A percentile compares a stretch with the other conserved stretches of the same genome.
Conservation (phyloP, 2,797 vertebrate genomes). For the Limnodromus scolopaceus region DNA sequence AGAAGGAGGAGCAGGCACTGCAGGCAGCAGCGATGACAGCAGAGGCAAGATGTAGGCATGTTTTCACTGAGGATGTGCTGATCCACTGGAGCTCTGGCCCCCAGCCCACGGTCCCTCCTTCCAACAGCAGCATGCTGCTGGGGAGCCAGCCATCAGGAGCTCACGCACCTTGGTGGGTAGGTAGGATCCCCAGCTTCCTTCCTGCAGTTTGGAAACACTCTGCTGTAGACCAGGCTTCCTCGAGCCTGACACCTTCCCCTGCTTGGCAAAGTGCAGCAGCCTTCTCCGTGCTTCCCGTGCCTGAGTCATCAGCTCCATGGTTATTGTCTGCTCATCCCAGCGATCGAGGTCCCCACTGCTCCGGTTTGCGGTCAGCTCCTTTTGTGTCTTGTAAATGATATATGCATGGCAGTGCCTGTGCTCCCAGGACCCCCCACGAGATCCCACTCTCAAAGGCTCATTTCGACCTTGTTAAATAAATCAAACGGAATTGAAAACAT, state of each 20-base stretch:
- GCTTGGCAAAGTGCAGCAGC: neutral
- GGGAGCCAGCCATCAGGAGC: neutral
- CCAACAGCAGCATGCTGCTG: neutral
- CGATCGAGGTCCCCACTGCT: neutral
- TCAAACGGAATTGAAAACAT: neutral
- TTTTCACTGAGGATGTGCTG: neutral
- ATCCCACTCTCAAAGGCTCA: neutral
- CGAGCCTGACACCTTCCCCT: neutral
- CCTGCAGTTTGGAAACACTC: rapidly evolving
- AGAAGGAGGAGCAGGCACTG: neutral
- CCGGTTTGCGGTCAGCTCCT: neutral
- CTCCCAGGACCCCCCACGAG: constrained; percentile 33
- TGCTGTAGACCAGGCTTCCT: neutral
- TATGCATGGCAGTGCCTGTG: neutral
- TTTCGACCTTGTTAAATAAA: constrained; percentile 33
- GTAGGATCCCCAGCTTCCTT: neutral
- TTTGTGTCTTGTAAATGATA: neutral
- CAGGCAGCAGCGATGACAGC: neutral
- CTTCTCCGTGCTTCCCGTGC: neutral
- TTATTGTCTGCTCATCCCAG: neutral
- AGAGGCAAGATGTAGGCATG: neutral
- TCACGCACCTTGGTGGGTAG: neutral
- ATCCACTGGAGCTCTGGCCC: neutral
- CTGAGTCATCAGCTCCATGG: neutral
- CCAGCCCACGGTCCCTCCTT: neutral